These are phyloP conservation scores for Anguilla rostrata DNA, from an alignment of 2,113 vertebrate genomes.

Conservation along the genomic window DNA sequence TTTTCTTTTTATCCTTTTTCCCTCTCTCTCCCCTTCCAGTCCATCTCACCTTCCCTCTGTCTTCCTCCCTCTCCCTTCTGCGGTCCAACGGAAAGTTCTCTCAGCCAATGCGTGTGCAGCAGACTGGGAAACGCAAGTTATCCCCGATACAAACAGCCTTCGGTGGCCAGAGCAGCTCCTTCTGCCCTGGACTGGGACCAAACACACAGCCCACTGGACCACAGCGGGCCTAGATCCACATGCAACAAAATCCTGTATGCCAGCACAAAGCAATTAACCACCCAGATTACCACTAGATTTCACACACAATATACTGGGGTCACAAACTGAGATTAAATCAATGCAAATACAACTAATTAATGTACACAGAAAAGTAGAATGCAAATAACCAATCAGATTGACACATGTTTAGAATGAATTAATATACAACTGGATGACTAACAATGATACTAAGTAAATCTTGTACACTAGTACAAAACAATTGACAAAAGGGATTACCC, in stretches of 20 bases:
- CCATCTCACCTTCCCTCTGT: slow-evolving; percentile 23
- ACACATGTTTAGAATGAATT: background rate
- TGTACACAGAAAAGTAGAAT: background rate
- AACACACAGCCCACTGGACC: slow-evolving; percentile 18
- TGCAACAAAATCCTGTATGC: background rate
- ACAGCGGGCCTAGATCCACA: background rate
- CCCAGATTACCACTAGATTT: background rate
- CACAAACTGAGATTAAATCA: background rate
- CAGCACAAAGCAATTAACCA: background rate
- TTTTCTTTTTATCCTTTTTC: background rate
- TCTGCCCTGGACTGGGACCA: slow-evolving; percentile 50
- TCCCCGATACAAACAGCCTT: slow-evolving; percentile 65
- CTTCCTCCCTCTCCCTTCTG: slow-evolving; percentile 51
- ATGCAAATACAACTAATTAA: background rate
- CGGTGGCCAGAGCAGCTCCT: slow-evolving; percentile 62
- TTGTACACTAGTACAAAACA: too few species aligned
- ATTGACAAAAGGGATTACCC: too few species aligned
- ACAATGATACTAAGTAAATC: too few species aligned
- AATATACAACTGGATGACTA: background rate
- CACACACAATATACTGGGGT: background rate
- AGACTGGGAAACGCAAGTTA: slow-evolving; percentile 70
- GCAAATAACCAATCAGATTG: background rate
- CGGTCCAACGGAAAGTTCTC: slow-evolving; percentile 72
- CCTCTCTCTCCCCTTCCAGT: slow-evolving; percentile 38
- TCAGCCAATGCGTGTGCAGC: slow-evolving; percentile 73